Conservation (phyloP, 2,113 vertebrate species). For the Gavialis gangeticus region DNA sequence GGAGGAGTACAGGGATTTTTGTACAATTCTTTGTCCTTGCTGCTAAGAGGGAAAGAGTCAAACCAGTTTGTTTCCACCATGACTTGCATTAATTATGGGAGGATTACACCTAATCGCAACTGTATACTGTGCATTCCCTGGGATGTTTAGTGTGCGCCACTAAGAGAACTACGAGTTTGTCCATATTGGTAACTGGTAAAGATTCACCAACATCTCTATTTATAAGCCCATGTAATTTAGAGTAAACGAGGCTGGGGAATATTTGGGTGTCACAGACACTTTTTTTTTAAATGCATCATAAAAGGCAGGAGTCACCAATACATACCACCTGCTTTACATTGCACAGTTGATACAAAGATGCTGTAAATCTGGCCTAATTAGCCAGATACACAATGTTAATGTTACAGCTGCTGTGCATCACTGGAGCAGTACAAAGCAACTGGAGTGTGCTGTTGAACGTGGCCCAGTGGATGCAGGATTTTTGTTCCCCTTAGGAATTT, state of each 20-base stretch:
- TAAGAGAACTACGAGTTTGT: not conserved
- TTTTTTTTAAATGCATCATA: not conserved
- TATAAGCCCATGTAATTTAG: not conserved
- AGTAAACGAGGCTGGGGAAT: no score
- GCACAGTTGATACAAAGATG: not conserved
- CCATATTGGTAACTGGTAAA: not conserved
- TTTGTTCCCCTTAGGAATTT: not conserved
- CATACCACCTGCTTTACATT: not conserved
- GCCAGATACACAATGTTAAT: fast-evolving
- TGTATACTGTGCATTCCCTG: not conserved
- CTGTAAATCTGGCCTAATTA: fast-evolving
- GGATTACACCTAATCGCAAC: not conserved
- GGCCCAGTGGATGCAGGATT: not conserved
- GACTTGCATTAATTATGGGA: not conserved
- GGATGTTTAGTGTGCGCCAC: not conserved
- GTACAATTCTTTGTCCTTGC: fast-evolving
- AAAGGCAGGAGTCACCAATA: not conserved
- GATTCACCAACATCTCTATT: not conserved
- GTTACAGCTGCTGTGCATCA: fast-evolving
- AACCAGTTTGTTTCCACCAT: not conserved
- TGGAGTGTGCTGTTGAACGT: not conserved
- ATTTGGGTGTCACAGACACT: no score
- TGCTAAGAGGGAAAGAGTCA: not conserved
- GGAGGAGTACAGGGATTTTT: not conserved
- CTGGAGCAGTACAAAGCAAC: fast-evolving